These are phyloP conservation scores for Gallinago paraguaiae DNA, from an alignment of 2,113 vertebrate species.

Conservation along the genomic window DNA sequence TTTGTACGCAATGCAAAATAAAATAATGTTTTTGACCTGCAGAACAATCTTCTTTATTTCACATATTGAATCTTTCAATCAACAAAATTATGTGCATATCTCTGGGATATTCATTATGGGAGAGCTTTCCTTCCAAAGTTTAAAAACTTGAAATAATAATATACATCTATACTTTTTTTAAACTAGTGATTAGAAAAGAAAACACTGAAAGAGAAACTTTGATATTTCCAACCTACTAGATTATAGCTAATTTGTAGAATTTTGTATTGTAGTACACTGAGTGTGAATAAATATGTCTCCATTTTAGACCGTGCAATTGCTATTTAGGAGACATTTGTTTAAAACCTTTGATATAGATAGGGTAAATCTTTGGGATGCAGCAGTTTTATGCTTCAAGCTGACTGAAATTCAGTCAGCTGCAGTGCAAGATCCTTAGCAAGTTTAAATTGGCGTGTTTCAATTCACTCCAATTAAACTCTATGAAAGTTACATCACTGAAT, in stretches of 20 bases:
- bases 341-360: neutral
- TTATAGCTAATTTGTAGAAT: neutral
- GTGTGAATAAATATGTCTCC: neutral
- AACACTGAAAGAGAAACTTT: neutral
- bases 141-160: neutral
- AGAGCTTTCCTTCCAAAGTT: neutral
- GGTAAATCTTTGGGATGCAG: neutral
- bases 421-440: neutral
- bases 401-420: neutral
- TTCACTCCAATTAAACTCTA: neutral
- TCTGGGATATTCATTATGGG: neutral
- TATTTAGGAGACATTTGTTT: neutral
- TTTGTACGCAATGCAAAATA: neutral
- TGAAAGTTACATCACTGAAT: neutral
- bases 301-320: neutral
- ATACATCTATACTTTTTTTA: neutral
- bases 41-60: neutral
- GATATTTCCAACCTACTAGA: neutral
- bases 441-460: neutral
- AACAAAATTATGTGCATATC: neutral
- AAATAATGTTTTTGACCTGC: neutral
- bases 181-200: neutral
- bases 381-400: neutral
- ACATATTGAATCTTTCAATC: neutral
- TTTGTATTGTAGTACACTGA: neutral